Evolutionary conservation across 2,888 invertebrate genomes (phyloP).

Genomic region (Meteorus colon): DNA sequence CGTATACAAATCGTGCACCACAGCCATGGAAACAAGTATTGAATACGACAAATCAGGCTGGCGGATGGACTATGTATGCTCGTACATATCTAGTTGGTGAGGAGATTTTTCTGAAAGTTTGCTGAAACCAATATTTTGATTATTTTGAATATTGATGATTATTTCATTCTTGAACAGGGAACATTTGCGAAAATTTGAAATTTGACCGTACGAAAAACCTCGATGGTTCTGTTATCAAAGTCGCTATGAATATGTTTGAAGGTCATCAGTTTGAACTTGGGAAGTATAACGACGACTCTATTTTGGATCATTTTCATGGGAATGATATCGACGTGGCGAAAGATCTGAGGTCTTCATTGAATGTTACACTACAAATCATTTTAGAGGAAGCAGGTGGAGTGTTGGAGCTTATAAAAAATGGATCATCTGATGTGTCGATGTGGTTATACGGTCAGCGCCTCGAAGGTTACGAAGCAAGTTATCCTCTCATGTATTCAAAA

Average conservation of each 20-base stretch:
- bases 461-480: not conserved
- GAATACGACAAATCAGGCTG: not conserved
- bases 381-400: too few species aligned
- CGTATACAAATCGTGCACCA: constrained; percentile 18
- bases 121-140: too few species aligned
- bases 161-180: not conserved
- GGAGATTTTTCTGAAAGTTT: too few species aligned
- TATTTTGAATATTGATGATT: not conserved
- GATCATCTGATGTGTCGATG: not conserved
- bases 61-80: constrained; percentile 1
- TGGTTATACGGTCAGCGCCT: not conserved
- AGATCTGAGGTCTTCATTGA: too few species aligned
- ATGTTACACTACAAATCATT: too few species aligned
- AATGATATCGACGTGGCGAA: too few species aligned
- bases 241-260: not conserved
- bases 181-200: constrained; percentile 11
- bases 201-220: constrained; percentile 24
- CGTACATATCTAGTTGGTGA: not conserved
- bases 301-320: not conserved
- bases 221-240: not conserved
- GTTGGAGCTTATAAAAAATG: not conserved
- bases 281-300: not conserved
- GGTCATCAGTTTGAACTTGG: too few species aligned
- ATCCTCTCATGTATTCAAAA: not conserved
- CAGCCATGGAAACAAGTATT: not conserved